Evolutionary conservation across 1,140 invertebrate species (phyloP), one percentile per base, ranked within the genome.

Genomic region (Cydia pomonella): DNA sequence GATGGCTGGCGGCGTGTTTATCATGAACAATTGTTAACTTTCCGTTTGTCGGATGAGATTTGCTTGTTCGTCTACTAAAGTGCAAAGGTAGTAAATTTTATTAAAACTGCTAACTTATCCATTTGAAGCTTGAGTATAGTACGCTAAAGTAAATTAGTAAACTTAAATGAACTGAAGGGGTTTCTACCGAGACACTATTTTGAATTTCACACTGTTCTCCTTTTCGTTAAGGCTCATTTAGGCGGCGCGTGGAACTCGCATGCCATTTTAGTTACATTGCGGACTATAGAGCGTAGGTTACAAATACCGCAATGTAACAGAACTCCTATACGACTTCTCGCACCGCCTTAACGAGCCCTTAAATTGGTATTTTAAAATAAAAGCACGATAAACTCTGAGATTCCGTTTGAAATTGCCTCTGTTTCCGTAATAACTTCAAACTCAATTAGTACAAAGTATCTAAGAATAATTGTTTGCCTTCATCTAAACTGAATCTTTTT

Each of bases 361-460:
- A 18, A 53, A 53, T 53, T 53, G n/a, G 2, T 53, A 1, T 53
- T 44, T 44, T 44, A 44, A 44, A 44, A 44, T 7, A 53, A 21
- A 53, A 53, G 10, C 5, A 21, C 1, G 1, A 53, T 9, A 4
- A 18, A 50, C n/a, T 47, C 13, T 47, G 50, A 5, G 7, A 53
- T 21, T 53, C 18, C 50, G n/a, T 18, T 53, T 53, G 16, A 53
- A 53, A 18, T 18, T 18, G 50, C 50, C 18, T 53, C n/a, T 13
- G 4, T 53, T 53, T 53, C n/a, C 13, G 50, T 53, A n/a, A 53
- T 53, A n/a, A 53, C 50, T 21, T 53, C 50, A 53, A 53, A 53
- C 50, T 53, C 50, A 53, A 18, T 53, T 53, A 53, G 18, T 3
- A 18, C 50, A 53, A 18, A 53, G 3, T 59, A 12, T 23, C 21